phyloP scores from a whole-genome alignment of 2,797 vertebrate genomes.

The Mormyrops attenuatus region DNA sequence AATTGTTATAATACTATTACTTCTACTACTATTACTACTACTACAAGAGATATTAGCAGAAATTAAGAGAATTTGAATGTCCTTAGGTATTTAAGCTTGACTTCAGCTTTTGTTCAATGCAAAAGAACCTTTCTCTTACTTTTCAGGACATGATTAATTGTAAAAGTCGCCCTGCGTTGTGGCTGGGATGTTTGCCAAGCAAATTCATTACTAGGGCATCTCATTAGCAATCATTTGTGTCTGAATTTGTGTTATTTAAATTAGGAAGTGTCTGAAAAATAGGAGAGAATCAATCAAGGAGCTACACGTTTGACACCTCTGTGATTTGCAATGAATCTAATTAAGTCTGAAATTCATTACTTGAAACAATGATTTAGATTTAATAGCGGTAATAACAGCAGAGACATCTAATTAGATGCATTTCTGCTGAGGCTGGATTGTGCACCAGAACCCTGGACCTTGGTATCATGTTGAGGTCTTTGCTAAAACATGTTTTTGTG shows the following conservation, averaged over 20 bases:
- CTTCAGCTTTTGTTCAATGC: neutral
- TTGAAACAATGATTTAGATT: neutral
- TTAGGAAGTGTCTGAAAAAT: neutral
- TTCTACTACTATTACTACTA: neutral
- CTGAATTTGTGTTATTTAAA: neutral
- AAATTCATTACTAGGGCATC: neutral
- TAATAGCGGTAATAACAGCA: neutral
- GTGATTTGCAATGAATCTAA: neutral
- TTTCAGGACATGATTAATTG: neutral
- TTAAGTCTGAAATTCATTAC: neutral
- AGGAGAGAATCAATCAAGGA: neutral
- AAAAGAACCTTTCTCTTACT: neutral
- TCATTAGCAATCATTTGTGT: neutral
- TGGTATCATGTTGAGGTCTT: neutral
- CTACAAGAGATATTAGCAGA: neutral
- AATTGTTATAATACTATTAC: neutral
- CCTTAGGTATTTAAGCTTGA: neutral
- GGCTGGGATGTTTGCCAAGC: neutral
- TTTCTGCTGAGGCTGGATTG: neutral
- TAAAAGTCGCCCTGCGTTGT: neutral
- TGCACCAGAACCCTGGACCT: neutral
- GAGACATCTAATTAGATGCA: neutral
- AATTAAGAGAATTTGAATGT: neutral
- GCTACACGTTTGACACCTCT: neutral
- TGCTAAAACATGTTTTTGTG: neutral